Evolutionary conservation across 2,797 vertebrate species (phyloP).

Genomic region (Margarornis squamiger): DNA sequence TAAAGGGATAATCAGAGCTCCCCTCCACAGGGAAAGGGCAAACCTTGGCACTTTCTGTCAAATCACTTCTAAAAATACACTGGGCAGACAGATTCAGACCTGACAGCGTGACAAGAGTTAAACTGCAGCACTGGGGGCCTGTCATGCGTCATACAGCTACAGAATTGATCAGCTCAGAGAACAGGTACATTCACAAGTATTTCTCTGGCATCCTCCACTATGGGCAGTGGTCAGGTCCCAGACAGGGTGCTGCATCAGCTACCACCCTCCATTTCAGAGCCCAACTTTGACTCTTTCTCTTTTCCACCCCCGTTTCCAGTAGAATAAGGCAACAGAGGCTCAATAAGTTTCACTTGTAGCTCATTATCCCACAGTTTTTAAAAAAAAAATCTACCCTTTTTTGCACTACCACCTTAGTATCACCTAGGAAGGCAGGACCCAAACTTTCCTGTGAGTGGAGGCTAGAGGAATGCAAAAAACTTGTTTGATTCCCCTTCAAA

Average conservation of each 20-base stretch:
- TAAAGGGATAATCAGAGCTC: conserved; percentile 36
- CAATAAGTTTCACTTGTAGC: not conserved
- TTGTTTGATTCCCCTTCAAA: not conserved
- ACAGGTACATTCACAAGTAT: fast-evolving
- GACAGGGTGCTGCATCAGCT: not conserved
- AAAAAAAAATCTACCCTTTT: not conserved
- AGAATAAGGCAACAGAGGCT: not conserved
- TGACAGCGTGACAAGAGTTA: not conserved
- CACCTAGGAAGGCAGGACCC: not conserved
- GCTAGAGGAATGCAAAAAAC: not conserved
- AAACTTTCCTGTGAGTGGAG: not conserved
- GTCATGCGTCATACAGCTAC: not conserved
- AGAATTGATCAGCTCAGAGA: not conserved
- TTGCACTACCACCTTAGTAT: not conserved
- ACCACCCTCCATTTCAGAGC: not conserved
- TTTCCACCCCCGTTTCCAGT: not conserved
- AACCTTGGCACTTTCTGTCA: not conserved
- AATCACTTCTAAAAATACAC: conserved; percentile 49
- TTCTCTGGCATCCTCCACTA: not conserved
- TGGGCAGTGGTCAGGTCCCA: not conserved
- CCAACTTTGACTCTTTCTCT: not conserved
- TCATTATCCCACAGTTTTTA: not conserved
- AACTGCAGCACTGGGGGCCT: not conserved
- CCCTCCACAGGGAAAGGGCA: not conserved
- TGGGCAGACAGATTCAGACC: not conserved